Evolutionary conservation across 2,113 vertebrate species (phyloP).

Genomic region (Sialia sialis): DNA sequence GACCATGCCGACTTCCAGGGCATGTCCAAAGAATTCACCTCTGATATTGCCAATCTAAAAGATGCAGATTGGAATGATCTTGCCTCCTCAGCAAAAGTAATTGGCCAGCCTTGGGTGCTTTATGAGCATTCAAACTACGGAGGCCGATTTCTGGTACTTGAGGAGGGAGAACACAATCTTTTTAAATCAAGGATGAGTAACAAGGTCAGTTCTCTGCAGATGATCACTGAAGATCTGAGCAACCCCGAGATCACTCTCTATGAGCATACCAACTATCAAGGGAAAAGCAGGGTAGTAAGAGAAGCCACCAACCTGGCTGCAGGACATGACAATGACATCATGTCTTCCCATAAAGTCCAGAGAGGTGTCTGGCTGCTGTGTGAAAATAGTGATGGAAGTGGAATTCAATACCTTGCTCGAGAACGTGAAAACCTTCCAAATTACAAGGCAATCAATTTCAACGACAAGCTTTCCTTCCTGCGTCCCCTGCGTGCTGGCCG

Average conservation of each 20-base stretch:
- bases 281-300: background rate
- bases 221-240: slow-evolving; percentile 7
- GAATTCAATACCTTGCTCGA: background rate
- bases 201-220: background rate
- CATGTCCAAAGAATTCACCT: background rate
- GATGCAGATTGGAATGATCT: background rate
- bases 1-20: slow-evolving; percentile 2
- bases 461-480: slow-evolving; percentile 12
- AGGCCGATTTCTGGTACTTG: background rate
- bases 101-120: background rate
- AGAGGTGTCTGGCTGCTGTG: slow-evolving; percentile 31
- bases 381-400: background rate
- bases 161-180: background rate
- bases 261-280: background rate
- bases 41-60: background rate
- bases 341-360: slow-evolving; percentile 38
- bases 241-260: slow-evolving; percentile 27
- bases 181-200: background rate
- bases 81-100: background rate
- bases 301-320: background rate
- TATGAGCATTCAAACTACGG: background rate
- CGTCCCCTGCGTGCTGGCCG: background rate
- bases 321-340: background rate
- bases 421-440: background rate
- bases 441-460: background rate